Percentiles rank a stretch among this genome's conserved stretches.
Evolutionary conservation across 2,888 invertebrate genomes (phyloP).

Genomic region (Rhyacophila evoluta): DNA sequence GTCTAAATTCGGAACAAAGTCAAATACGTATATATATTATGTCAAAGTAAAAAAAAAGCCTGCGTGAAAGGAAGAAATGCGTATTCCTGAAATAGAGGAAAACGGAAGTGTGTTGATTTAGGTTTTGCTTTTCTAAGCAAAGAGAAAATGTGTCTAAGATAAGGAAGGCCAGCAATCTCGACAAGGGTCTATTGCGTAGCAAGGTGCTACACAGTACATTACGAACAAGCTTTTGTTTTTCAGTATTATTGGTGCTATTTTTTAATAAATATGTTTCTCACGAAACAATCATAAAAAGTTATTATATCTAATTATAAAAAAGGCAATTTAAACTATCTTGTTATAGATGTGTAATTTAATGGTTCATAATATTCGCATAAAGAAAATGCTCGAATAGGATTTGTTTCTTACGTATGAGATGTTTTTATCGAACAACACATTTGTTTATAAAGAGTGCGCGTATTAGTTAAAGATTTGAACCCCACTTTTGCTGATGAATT

Average conservation of each 20-base stretch:
- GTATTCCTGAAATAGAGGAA: conserved; percentile 4
- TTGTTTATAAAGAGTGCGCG: too few species aligned
- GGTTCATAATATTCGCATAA: too few species aligned
- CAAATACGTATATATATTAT: background rate
- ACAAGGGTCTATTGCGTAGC: background rate
- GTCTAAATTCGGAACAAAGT: background rate
- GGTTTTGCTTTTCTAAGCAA: conserved; percentile 22
- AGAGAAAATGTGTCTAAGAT: conserved; percentile 14
- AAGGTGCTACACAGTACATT: background rate
- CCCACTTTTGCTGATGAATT: too few species aligned
- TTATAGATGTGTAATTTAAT: too few species aligned
- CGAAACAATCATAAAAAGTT: too few species aligned
- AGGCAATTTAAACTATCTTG: too few species aligned
- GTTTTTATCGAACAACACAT: too few species aligned
- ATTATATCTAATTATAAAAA: too few species aligned
- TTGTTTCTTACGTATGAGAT: too few species aligned
- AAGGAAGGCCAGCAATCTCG: conserved; percentile 4
- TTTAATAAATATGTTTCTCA: too few species aligned
- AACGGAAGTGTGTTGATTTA: conserved; percentile 17
- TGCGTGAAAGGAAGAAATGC: background rate
- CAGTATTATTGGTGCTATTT: background rate
- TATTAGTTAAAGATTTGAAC: too few species aligned
- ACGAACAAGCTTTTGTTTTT: background rate
- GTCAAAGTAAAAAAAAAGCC: background rate
- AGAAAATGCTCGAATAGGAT: too few species aligned